These are phyloP conservation scores for Grammomys dolichurus DNA, from an alignment of 2,113 vertebrate species.

Conservation along the genomic window DNA sequence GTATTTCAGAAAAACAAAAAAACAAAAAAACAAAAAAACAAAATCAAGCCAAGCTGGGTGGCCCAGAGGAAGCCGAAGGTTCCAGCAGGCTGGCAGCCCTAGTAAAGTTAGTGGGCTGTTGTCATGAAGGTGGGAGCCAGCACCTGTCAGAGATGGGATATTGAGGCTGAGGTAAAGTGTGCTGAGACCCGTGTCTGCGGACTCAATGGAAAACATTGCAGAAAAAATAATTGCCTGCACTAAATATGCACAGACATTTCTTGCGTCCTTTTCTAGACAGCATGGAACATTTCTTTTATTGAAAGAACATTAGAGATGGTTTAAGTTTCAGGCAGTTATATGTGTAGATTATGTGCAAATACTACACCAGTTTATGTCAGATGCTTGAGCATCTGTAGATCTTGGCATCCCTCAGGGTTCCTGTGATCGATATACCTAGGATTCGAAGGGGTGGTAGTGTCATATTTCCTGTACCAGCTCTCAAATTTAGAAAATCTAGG, in stretches of 20 bases:
- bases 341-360: background rate
- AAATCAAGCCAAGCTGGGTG: background rate
- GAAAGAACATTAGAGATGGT: background rate
- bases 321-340: background rate
- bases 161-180: background rate
- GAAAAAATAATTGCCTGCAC: background rate
- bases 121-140: background rate
- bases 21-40: no score
- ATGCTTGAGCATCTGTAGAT: background rate
- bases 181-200: background rate
- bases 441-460: background rate
- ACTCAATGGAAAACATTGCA: background rate
- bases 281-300: background rate
- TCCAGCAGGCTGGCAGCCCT: background rate
- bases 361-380: no score
- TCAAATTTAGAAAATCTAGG: background rate
- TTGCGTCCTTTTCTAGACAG: background rate
- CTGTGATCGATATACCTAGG: background rate
- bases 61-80: background rate
- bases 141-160: no score
- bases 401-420: background rate
- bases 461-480: background rate
- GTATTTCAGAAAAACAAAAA: background rate
- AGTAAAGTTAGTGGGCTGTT: background rate
- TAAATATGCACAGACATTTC: background rate